These are phyloP conservation scores for Tinea semifulvella DNA, from an alignment of 2,888 invertebrate genomes.

Conservation along the genomic window DNA sequence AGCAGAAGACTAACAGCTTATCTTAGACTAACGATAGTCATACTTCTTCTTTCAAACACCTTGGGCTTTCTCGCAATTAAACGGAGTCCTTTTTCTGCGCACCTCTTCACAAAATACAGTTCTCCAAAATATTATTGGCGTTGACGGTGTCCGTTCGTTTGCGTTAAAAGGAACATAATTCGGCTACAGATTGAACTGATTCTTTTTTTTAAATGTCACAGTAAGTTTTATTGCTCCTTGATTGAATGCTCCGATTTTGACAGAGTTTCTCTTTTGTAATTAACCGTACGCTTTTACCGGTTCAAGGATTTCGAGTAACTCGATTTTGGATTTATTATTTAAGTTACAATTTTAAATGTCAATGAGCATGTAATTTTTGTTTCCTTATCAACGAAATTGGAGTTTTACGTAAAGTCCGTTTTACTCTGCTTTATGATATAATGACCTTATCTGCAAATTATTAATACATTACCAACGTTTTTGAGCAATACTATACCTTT, in stretches of 20 bases:
- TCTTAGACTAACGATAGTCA: no score
- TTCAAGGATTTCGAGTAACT: constrained; percentile 11
- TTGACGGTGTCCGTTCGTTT: no score
- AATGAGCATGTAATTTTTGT: constrained; percentile 10
- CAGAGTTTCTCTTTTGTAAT: constrained; percentile 18
- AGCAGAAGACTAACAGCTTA: no score
- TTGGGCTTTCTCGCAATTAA: no score
- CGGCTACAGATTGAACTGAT: constrained; percentile 11
- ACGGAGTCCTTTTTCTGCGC: no score
- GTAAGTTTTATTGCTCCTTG: constrained; percentile 14
- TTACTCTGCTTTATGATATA: background rate
- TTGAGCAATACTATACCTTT: no score
- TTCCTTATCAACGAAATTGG: constrained; percentile 5
- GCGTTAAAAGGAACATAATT: no score
- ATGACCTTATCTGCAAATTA: background rate
- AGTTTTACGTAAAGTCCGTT: constrained; percentile 1
- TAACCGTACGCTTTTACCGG: constrained; percentile 6
- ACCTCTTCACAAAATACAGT: no score
- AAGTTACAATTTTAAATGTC: constrained; percentile 10
- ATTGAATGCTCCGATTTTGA: constrained; percentile 32
- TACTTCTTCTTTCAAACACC: no score
- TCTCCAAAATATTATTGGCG: no score
- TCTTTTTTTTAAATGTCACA: constrained; percentile 14
- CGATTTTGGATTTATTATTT: constrained; percentile 13
- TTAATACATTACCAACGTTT: no score